Base-by-base conservation (phyloP, 2,888 invertebrate genomes). In the Drosophila dives region DNA sequence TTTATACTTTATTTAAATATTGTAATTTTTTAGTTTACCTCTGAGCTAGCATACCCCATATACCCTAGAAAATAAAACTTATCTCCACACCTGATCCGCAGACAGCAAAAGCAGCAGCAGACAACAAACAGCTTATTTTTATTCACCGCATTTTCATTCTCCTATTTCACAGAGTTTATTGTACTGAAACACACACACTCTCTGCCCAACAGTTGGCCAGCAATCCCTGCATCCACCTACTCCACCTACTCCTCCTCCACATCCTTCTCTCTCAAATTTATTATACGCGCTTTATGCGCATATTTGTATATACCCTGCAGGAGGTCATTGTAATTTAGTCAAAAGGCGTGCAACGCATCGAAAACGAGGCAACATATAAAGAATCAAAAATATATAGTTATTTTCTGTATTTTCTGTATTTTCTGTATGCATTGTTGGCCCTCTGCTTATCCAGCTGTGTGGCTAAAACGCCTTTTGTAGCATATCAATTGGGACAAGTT, bases 221-320 rank as follows among this genome's bases (percentile, higher is more conserved):
- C 54, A 29, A 29, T 29, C 29, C 29, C 29, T 29, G 4, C 29
- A 5, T 29, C 29, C 29, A 6, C 29, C 29, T 29, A 5, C 29
- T 29, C 29, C 29, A 5, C 5, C 2, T 29, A 5, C 29, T 29
- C 26, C 26, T 4, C 29, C 29, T 29, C 23, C 23, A 23, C 29
- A 29, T 29, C 29, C 29, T 29, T 6, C 5, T 29, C 29, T 29
- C 29, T 29, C 6, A 29, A 29, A 29, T 65, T 75, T 87, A 83
- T 84, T 80, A 83, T 85, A 76, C 65, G 76, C 75, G 75, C 79
- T 83, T 81, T 88, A 85, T 89, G 78, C 81, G 75, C 75, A 89
- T 84, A 89, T 86, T 84, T 86, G 76, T 75, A 81, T 81, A 74
- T 61, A 63, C 81, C 75, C 40, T 32, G 45, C 62, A 48, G 33